A percentile compares a stretch with the other conserved stretches of the same genome.
These are phyloP conservation scores for Tinamus major DNA, from an alignment of 2,797 vertebrate species.

Conservation along the genomic window DNA sequence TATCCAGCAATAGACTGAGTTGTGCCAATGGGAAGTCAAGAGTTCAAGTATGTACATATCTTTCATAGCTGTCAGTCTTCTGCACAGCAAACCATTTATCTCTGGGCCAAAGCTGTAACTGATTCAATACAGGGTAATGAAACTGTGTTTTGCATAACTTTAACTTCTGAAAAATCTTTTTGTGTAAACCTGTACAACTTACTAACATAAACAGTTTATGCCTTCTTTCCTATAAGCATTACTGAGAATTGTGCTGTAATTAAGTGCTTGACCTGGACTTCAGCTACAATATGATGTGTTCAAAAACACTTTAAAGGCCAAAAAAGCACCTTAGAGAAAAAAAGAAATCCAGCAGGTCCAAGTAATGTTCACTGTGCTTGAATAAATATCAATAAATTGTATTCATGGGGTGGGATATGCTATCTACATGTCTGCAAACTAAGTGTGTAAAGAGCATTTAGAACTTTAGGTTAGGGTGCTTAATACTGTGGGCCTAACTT, in stretches of 20 bases:
- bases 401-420: not conserved
- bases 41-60: conserved; percentile 49
- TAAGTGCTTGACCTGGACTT: not conserved
- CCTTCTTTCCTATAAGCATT: not conserved
- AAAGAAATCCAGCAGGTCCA: not conserved
- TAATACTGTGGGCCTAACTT: not conserved
- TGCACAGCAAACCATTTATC: not conserved
- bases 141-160: not conserved
- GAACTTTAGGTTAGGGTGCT: not conserved
- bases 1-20: conserved; percentile 42
- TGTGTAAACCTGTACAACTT: not conserved
- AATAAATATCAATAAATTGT: not conserved
- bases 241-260: not conserved
- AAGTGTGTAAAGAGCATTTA: not conserved
- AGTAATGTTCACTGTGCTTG: not conserved
- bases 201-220: accelerated
- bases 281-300: not conserved
- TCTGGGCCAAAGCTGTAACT: not conserved
- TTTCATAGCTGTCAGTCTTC: conserved; percentile 42
- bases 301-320: not conserved
- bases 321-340: not conserved
- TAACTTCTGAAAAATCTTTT: not conserved
- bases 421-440: not conserved
- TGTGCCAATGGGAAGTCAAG: conserved; percentile 62
- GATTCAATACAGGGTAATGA: not conserved